Evolutionary conservation across 2,113 vertebrate genomes (phyloP), one percentile per base, ranked within the genome.

Genomic region (Pachycephala philippinensis): DNA sequence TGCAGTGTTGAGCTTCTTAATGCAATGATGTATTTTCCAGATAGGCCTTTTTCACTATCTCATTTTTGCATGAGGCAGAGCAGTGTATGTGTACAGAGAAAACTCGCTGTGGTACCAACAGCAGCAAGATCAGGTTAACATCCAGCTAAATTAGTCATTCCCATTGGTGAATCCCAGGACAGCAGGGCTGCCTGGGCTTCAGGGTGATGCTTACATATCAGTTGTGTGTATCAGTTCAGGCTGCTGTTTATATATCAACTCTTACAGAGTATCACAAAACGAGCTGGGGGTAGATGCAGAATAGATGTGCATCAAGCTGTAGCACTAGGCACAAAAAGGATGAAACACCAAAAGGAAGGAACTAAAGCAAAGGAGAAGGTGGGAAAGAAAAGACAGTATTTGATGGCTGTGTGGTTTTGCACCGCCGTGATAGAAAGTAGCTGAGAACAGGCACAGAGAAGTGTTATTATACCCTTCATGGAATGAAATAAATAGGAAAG

Each of bases 391-490:
- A 78, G 10, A 16, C n/a, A n/a, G 6, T 65, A 3, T n/a, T 39
- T 56, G 57, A 42, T 61, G 14, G 20, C 47, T 30, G 4, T 4
- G 4, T 53, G 20, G 8, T 50, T 90, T 70, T 87, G 17, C 8
- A 61, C 1, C 2, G 4, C 5, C 7, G 4, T 30, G 27, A 35
- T 1, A 61, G 40, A 92, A 80, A 56, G 31, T 8, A 60, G 6
- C 31, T 56, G 50, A 69, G 59, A 86, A 69, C 18, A 26, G 24
- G 26, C 86, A 40, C 3, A 10, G 42, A 52, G 20, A 49, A 76
- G 10, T 45, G 24, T 44, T 39, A 7, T 19, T 37, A 24, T 72
- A 63, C 6, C 65, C 13, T 53, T 63, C 0, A 0, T 44, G 17
- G 59, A 72, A 56, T 53, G 3, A 60, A 92, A 72, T 20, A 76